Evolutionary conservation across 1,140 invertebrate genomes (phyloP).

Genomic region (Centruroides vittatus): DNA sequence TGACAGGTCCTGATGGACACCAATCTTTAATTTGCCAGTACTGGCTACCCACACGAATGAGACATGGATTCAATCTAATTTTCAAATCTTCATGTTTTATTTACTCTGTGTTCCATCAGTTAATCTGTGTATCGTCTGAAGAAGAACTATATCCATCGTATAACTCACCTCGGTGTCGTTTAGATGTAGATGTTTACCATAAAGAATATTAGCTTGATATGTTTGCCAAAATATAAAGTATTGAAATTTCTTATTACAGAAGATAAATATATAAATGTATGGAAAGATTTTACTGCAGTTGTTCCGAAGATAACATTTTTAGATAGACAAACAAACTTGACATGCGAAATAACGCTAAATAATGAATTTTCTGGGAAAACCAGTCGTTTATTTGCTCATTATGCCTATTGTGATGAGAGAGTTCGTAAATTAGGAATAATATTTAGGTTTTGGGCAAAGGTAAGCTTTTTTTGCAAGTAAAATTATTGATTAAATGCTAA

Average conservation of each 20-base stretch:
- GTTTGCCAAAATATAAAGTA: background rate
- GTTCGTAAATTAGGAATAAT: slow-evolving; percentile 4
- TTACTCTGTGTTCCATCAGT: too few relatives aligned
- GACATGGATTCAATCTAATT: too few relatives aligned
- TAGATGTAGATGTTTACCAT: too few relatives aligned
- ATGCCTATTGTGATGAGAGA: slow-evolving; percentile 8
- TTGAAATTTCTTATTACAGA: background rate
- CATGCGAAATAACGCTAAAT: slow-evolving; percentile 5
- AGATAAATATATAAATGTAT: background rate
- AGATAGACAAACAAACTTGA: background rate
- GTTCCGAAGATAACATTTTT: slow-evolving; percentile 6
- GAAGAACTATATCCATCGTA: background rate
- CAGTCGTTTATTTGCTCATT: slow-evolving; percentile 2
- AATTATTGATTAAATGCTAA: background rate
- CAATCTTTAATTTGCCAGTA: too few relatives aligned
- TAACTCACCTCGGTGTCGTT: too few relatives aligned
- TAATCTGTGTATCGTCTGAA: too few relatives aligned
- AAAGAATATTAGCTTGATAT: background rate
- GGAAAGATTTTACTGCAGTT: slow-evolving; percentile 10
- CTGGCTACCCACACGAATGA: too few relatives aligned
- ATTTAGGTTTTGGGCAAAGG: slow-evolving; percentile 13
- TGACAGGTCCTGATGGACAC: too few relatives aligned
- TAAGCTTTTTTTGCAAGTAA: slow-evolving; percentile 1
- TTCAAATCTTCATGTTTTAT: too few relatives aligned
- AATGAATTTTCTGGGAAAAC: background rate